Base-by-base conservation (phyloP, 2,888 invertebrate genomes). In the Orthosia cruda region DNA sequence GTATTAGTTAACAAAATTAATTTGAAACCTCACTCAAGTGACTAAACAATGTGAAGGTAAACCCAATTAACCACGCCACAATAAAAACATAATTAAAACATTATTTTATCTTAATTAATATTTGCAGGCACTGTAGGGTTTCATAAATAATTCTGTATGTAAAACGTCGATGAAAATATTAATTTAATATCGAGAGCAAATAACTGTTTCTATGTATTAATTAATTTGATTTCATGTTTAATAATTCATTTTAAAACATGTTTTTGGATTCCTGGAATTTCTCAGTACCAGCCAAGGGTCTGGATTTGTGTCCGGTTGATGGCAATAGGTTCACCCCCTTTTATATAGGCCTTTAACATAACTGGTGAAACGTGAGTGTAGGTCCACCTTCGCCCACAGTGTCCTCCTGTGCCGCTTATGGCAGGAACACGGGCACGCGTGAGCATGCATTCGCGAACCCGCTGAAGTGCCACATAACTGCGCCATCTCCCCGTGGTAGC, bases 121-220 rank as follows among this genome's bases (percentile, higher is more conserved):
- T 58, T 23, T 54, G 68, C 49, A 59, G 7, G 15, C 67, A 54
- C 23, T 67, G 54, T 40, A 18, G 12, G 67, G 52, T 59, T 58
- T 61, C 11, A 5, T 58, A 23, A 59, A 75, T 68, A 59, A 40
- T 52, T 20, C 1, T 13, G 18, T 49, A 13, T 4, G 40, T 23
- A 12, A 52, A 66, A 47, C 47, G 54, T 20, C 18, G n/a, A 2
- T 15, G 23, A 13, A 40, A 54, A 61, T 61, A 77, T 67, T 54
- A 75, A 59, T 77, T 59, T n/a, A 18, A 68, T 26, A 26, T 18
- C 40, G 16, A 23, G n/a, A 23, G 47, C 16, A 68, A 77, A 61
- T 49, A 77, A 20, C n/a, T 7, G 52, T 15, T 66, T 47, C 50
- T 61, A 50, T 26, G 13, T n/a, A 15, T 54, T 26, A 12, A 74